phyloP scores from a whole-genome alignment of 2,113 vertebrate species.

The Chauna torquata region DNA sequence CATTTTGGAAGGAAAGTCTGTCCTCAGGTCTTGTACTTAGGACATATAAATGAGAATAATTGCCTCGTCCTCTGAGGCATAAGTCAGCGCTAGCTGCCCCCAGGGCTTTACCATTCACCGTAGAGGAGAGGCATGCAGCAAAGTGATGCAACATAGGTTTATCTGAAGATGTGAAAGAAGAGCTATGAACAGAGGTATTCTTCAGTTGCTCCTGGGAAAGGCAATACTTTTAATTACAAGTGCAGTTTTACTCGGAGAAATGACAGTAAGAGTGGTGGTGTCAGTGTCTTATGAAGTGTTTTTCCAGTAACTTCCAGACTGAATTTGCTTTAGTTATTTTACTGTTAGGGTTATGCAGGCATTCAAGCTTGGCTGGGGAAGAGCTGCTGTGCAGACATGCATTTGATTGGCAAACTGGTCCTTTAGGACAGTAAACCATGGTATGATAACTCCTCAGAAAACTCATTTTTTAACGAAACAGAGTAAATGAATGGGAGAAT shows the following conservation, averaged over 20 bases:
- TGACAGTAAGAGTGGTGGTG: rapidly evolving
- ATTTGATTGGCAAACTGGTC: not conserved
- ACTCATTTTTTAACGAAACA: not conserved
- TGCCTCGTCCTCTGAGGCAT: not conserved
- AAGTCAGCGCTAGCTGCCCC: not conserved
- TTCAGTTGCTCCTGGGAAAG: not conserved
- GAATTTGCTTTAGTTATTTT: not conserved
- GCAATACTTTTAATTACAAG: not conserved
- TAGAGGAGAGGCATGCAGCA: not conserved
- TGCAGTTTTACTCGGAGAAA: not conserved
- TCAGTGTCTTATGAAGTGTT: not conserved
- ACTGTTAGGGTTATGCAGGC: not conserved
- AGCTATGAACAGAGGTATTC: not conserved
- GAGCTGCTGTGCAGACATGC: not conserved
- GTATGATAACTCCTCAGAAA: not conserved
- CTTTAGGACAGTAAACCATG: not conserved
- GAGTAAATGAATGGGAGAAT: not conserved
- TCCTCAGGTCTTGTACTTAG: not conserved
- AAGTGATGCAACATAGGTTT: not conserved
- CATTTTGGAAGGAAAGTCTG: not conserved
- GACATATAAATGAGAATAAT: not conserved
- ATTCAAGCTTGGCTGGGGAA: not conserved
- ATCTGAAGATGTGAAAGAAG: not conserved
- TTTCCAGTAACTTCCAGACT: not conserved
- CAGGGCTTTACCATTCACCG: not conserved